Conservation (phyloP, 1,140 invertebrate species). For the Globodera rostochiensis region DNA sequence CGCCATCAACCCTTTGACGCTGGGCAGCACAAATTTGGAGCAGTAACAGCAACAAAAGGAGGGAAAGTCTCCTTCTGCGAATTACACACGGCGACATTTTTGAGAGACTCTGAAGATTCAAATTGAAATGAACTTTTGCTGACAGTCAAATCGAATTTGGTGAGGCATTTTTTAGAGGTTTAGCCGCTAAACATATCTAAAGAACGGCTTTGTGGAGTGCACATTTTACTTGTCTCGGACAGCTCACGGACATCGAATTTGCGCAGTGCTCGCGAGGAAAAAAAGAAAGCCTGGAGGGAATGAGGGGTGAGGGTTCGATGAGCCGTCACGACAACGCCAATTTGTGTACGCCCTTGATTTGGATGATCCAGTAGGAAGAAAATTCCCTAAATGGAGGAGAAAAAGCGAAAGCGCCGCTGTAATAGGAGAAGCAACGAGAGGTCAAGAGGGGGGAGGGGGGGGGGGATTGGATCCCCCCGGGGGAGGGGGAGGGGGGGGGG, state of each 20-base stretch:
- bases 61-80: background rate
- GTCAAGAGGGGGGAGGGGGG: no score
- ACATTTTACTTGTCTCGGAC: no score
- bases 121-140: background rate
- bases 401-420: background rate
- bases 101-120: background rate
- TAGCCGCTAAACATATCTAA: no score
- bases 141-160: background rate
- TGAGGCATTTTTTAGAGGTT: background rate
- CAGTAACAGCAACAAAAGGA: background rate
- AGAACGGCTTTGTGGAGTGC: no score
- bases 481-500: background rate
- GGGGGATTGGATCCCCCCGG: background rate
- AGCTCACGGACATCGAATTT: background rate
- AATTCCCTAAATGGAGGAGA: background rate
- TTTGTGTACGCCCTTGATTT: background rate
- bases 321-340: background rate
- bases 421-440: background rate
- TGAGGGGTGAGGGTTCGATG: background rate
- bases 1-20: conserved; percentile 20
- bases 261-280: background rate
- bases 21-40: background rate
- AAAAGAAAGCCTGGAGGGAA: background rate
- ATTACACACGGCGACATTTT: background rate
- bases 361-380: background rate